These are phyloP conservation scores for Microtus richardsoni DNA, from an alignment of 2,113 vertebrate species.

Conservation along the genomic window DNA sequence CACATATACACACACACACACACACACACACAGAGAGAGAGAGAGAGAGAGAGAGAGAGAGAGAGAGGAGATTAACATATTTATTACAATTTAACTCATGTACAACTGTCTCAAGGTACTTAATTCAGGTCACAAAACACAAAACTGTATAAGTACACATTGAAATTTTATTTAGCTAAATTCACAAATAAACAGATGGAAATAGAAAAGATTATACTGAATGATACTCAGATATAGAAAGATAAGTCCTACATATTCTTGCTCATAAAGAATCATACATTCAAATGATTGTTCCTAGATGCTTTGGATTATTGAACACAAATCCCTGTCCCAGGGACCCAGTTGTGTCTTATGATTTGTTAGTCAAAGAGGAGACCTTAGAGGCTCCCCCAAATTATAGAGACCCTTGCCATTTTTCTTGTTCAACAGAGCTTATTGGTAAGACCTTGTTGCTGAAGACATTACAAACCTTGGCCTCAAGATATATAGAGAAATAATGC, in stretches of 20 bases:
- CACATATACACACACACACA: no score
- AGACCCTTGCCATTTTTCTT: background rate
- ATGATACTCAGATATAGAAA: background rate
- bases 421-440: background rate
- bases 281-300: background rate
- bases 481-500: background rate
- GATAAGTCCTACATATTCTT: background rate
- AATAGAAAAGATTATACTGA: background rate
- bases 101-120: background rate
- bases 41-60: background rate
- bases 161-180: background rate
- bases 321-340: background rate
- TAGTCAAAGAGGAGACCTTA: background rate
- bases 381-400: background rate
- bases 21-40: background rate
- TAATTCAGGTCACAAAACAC: background rate
- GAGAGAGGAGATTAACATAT: background rate
- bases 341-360: background rate
- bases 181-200: background rate
- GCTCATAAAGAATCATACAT: background rate
- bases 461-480: background rate
- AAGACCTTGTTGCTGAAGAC: background rate
- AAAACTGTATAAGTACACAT: background rate
- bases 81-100: background rate
- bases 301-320: background rate